Conservation (phyloP, 2,113 vertebrate genomes). For the Hypanus sabinus region DNA sequence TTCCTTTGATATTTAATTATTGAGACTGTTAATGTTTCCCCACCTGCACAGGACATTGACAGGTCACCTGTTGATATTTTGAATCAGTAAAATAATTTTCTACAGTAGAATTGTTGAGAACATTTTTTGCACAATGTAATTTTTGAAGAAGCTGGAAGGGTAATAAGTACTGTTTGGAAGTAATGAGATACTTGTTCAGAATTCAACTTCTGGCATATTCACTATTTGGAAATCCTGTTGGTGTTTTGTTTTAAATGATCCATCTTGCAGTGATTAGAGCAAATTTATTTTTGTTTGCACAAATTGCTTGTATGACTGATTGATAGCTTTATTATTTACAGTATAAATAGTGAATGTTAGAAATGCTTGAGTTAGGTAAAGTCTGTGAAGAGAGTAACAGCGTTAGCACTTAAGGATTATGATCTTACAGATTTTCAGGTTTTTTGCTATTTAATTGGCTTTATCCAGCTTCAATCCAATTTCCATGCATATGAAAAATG, state of each 20-base stretch:
- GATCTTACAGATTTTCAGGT: too few relatives aligned
- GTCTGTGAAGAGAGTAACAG: too few relatives aligned
- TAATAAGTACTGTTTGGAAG: background rate
- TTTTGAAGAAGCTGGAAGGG: background rate
- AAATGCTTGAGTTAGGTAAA: too few relatives aligned
- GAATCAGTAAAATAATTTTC: background rate
- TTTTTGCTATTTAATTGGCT: background rate
- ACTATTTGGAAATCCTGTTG: background rate
- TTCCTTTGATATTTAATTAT: background rate
- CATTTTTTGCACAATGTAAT: background rate
- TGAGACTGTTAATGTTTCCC: background rate
- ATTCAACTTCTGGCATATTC: background rate
- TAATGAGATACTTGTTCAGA: background rate
- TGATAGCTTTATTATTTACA: too few relatives aligned
- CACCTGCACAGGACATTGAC: background rate
- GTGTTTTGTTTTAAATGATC: background rate
- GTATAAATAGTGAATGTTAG: too few relatives aligned
- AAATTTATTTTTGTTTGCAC: background rate
- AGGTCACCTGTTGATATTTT: background rate
- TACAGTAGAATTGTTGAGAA: conserved; percentile 1
- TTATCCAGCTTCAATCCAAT: background rate
- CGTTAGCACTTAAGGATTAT: too few relatives aligned
- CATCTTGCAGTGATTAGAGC: background rate
- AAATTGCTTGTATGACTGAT: background rate
- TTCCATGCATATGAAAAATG: background rate